phyloP scores from a whole-genome alignment of 2,888 invertebrate species.

The Rhagonycha lutea region DNA sequence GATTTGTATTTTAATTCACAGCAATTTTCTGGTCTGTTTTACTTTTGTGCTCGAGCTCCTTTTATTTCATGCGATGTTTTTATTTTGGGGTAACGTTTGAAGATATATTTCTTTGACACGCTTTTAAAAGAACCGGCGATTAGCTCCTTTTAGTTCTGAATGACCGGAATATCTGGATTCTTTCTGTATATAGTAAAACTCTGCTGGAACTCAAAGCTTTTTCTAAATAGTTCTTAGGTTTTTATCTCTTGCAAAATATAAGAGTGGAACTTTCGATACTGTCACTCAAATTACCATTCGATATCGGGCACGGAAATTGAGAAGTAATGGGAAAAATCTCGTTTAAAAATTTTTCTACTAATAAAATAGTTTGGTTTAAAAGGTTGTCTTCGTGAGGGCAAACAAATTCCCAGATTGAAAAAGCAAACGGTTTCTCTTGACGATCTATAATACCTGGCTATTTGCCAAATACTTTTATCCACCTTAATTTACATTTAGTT shows the following conservation, averaged over 20 bases:
- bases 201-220: slow-evolving; percentile 27
- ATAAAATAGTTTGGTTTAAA: background rate
- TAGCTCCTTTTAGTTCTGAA: slow-evolving; percentile 19
- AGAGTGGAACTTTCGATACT: slow-evolving; percentile 33
- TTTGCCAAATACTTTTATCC: slow-evolving; percentile 1
- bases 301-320: slow-evolving; percentile 46
- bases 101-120: slow-evolving; percentile 8
- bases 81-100: slow-evolving; percentile 11
- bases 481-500: background rate
- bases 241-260: slow-evolving; percentile 34
- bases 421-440: background rate
- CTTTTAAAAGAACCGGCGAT: slow-evolving; percentile 16
- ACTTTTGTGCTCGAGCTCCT: background rate
- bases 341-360: background rate
- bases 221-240: slow-evolving; percentile 36
- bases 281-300: slow-evolving; percentile 46
- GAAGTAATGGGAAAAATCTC: slow-evolving; percentile 6
- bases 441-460: background rate
- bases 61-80: background rate
- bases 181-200: slow-evolving; percentile 14
- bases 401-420: background rate
- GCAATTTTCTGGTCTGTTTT: background rate
- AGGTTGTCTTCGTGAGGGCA: background rate
- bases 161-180: slow-evolving; percentile 18
- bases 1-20: background rate